These are phyloP conservation scores for Drosophila fuyamai DNA, from an alignment of 1,140 invertebrate genomes.

Conservation along the genomic window DNA sequence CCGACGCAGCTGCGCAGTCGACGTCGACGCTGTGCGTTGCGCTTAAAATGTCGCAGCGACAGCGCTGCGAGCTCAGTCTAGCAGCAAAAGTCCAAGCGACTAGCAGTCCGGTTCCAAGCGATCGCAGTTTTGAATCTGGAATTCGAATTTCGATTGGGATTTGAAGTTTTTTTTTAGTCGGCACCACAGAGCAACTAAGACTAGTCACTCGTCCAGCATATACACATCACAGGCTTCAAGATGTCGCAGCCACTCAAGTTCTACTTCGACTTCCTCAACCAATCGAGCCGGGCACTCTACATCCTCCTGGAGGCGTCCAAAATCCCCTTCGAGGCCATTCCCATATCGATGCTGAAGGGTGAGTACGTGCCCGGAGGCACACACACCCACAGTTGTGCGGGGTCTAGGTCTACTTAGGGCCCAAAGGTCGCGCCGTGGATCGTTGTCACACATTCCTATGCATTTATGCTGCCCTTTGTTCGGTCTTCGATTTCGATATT, in stretches of 20 bases:
- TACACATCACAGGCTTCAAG: constrained; percentile 11
- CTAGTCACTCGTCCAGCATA: constrained; percentile 4
- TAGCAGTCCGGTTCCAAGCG: constrained; percentile 20
- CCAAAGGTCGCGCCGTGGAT: constrained; percentile 41
- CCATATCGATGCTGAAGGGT: constrained; percentile 87
- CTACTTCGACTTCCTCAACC: constrained; percentile 90
- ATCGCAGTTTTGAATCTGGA: constrained; percentile 20
- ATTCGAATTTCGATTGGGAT: constrained; percentile 20
- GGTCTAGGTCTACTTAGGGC: background rate
- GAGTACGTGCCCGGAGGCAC: constrained; percentile 49
- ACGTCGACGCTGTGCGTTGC: constrained; percentile 41
- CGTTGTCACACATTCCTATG: constrained; percentile 34
- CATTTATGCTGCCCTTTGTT: constrained; percentile 46
- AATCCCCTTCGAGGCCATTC: constrained; percentile 87
- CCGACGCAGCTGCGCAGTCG: constrained; percentile 15
- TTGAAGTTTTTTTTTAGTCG: background rate
- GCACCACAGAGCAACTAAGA: background rate
- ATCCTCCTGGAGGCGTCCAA: constrained; percentile 88
- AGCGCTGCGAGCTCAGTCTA: constrained; percentile 67
- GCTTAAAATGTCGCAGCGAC: constrained; percentile 70
- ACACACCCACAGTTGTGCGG: background rate
- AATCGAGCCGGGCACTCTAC: constrained; percentile 89
- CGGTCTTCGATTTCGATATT: constrained; percentile 24
- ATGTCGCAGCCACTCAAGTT: constrained; percentile 86
- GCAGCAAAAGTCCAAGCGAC: constrained; percentile 56